These are phyloP conservation scores for Aphidius colemani DNA, from an alignment of 2,888 invertebrate species.

Conservation along the genomic window DNA sequence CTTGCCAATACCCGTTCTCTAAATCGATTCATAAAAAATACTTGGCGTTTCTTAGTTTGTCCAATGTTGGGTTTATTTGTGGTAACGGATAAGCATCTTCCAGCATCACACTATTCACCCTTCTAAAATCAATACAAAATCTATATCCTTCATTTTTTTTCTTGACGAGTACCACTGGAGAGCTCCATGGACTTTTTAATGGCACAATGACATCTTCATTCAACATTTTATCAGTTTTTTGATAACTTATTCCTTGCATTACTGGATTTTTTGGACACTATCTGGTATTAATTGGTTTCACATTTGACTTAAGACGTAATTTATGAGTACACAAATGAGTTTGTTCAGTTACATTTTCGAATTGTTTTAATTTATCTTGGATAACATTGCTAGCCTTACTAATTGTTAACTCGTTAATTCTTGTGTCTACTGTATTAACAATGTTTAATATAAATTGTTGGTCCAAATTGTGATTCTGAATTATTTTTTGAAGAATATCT, in stretches of 20 bases:
- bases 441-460: too few relatives aligned
- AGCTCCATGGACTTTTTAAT: slow-evolving; percentile 41
- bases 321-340: too few relatives aligned
- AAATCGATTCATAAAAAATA: not conserved
- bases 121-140: slow-evolving; percentile 44
- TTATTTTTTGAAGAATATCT: too few relatives aligned
- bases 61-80: not conserved
- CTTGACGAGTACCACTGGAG: slow-evolving; percentile 39
- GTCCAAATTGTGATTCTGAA: too few relatives aligned
- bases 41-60: not conserved
- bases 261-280: slow-evolving; percentile 26
- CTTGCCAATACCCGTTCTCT: not conserved
- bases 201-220: slow-evolving; percentile 41
- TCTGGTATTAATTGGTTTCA: slow-evolving; percentile 26
- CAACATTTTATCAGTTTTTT: slow-evolving; percentile 44
- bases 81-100: not conserved
- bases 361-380: too few relatives aligned
- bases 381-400: too few relatives aligned
- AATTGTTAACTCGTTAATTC: too few relatives aligned
- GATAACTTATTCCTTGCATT: slow-evolving; percentile 21
- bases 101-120: slow-evolving; percentile 39
- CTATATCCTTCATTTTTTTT: slow-evolving; percentile 41
- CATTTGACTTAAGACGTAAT: too few relatives aligned
- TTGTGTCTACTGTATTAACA: too few relatives aligned
- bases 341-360: too few relatives aligned